Evolutionary conservation across 2,113 vertebrate species (phyloP), one percentile per base, ranked within the genome.

Genomic region (Fulmarus glacialis): DNA sequence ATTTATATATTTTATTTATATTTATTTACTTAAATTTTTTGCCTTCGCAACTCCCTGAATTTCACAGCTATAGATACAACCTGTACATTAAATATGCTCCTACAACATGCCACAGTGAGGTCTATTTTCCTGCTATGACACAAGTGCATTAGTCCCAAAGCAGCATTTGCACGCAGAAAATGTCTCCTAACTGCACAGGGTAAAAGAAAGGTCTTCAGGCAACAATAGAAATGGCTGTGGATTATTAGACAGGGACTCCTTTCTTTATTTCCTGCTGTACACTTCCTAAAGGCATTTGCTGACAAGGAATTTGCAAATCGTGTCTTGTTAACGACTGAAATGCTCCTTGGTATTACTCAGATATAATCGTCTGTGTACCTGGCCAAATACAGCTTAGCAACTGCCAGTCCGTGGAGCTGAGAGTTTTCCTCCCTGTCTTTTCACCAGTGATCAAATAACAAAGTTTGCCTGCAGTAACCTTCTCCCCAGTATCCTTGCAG

Each of bases 131-230:
- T 96, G 89, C 89, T 62, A 34, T 19, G 95, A 88, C 90, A 72
- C 89, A 96, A 98, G 95, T 48, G 85, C 82, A 45, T 98, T 93
- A 66, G 89, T 97, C 97, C 87, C 90, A 67, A 75, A 48, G 58
- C 86, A 85, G 67, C 43, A 45, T 78, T 52, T 29, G 96, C 71
- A 8, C 81, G 52, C 98, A 98, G 98, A 98, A 99, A 98, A 96
- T 23, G 87, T 95, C 96, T 96, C 97, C 97, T 93, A 96, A 47
- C 63, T 40, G 95, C 95, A 78, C 13, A 88, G 93, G 64, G 77
- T 88, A 83, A 90, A 66, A 84, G 38, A 84, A 87, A 95, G 94
- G 92, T 94, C 87, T 71, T 58, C 73, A 63, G 86, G 92, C 98
- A 97, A 96, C 97, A 97, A 97, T 22, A 97, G 92, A 94, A 97